Percentiles rank a stretch among this genome's conserved stretches.
Conservation (phyloP, 2,113 vertebrate genomes). For the Gymnorhina tibicen region DNA sequence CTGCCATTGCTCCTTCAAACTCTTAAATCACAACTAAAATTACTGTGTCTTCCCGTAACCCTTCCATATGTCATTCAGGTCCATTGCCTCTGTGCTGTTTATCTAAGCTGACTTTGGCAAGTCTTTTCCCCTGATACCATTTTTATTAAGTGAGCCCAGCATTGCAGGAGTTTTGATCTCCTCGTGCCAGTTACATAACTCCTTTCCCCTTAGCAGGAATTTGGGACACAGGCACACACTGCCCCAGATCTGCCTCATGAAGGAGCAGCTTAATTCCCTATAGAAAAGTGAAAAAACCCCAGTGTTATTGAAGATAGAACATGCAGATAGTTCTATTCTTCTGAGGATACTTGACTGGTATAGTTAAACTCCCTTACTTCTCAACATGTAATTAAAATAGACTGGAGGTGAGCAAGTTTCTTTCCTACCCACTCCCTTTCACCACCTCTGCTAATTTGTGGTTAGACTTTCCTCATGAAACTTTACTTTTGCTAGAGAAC, state of each 20-base stretch:
- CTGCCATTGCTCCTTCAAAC: not conserved
- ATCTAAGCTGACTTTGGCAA: not conserved
- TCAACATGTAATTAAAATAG: not conserved
- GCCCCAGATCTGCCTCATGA: not conserved
- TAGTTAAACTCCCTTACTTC: not conserved
- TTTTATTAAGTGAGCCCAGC: not conserved
- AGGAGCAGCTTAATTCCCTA: not conserved
- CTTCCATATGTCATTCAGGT: not conserved
- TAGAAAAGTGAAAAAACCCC: not conserved
- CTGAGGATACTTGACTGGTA: not conserved
- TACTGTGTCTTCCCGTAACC: not conserved
- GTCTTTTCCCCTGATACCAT: not conserved
- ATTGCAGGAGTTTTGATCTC: not conserved
- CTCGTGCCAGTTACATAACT: not conserved
- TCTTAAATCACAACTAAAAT: not conserved
- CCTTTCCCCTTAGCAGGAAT: not conserved
- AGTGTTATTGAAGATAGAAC: not conserved
- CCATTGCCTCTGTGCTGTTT: not conserved
- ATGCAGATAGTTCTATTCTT: not conserved
- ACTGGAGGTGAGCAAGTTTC: not conserved
- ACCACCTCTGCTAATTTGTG: not conserved
- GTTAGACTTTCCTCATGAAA: not conserved
- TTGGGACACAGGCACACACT: not conserved
- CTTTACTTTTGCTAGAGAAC: not conserved
- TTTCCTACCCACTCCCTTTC: not conserved